Base-by-base conservation (phyloP, 2,797 vertebrate genomes). In the Rhabdomys pumilio region DNA sequence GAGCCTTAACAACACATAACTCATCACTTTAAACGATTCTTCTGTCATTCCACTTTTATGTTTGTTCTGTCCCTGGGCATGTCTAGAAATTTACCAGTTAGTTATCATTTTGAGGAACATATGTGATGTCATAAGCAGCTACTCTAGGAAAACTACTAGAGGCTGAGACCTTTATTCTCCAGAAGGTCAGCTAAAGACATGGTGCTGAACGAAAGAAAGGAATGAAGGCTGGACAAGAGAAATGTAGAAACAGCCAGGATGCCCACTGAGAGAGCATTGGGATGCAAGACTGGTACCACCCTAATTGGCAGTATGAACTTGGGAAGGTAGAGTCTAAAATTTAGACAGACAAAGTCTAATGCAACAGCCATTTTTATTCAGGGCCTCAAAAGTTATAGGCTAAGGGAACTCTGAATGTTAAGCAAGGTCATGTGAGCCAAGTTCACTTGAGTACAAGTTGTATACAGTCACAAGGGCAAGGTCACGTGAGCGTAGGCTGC, bases 1-100 rank as follows among this genome's bases (percentile, higher is more conserved):
- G 11, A 44, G 6, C 22, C 34, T 53, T 53, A 81, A n/a, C 3
- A 69, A 15, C 50, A 67, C 3, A 9, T 3, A 84, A 81, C n/a
- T 20, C 9, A 29, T 67, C 22, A 88, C 50, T 92, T 61, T 61
- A 87, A 92, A 29, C 4, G 26, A 82, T 57, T 82, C 19, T 34
- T 80, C 15, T 41, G 10, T 61, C 67, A 53, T 34, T 76, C 10
- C 44, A 31, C 72, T 93, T 94, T 79, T 31, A 95, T 44, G 61
- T 87, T 84, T 86, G 44, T 22, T 75, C 26, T 75, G 73, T 82
- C 24, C 77, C n/a, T 84, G 9, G 55, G 6, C 15, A 85, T 59
- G 14, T 77, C 80, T 93, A 91, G 4, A 92, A 89, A 57, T 29
- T 34, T 84, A 38, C 67, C 3, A 34, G 95, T 81, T 88, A 50